Evolutionary conservation across 1,140 invertebrate species (phyloP).

Genomic region (Apolygus lucorum): DNA sequence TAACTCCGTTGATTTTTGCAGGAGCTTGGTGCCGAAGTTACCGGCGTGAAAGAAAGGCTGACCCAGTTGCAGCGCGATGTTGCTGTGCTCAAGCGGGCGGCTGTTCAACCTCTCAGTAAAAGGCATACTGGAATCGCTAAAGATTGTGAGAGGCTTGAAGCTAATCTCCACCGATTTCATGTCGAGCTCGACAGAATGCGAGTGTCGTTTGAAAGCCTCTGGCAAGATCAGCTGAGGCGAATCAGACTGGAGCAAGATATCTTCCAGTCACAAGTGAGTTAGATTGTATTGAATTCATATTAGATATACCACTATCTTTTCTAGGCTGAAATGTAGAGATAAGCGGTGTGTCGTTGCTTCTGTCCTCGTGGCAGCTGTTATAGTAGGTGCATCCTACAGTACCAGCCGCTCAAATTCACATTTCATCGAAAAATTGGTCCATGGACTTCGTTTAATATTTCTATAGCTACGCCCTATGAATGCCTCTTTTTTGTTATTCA

Average conservation of each 20-base stretch:
- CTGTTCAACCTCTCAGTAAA: conserved; percentile 47
- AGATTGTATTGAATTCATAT: too few species aligned
- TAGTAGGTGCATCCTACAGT: too few species aligned
- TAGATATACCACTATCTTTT: too few species aligned
- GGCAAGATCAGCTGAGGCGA: conserved; percentile 60
- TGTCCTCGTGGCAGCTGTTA: too few species aligned
- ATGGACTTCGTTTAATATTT: too few species aligned
- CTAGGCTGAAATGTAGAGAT: too few species aligned
- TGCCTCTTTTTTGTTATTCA: too few species aligned
- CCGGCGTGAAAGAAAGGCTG: conserved; percentile 53
- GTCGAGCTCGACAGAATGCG: conserved; percentile 53
- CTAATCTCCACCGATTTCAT: conserved; percentile 53
- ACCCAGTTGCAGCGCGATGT: conserved; percentile 54
- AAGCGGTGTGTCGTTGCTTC: too few species aligned
- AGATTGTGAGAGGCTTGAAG: conserved; percentile 53
- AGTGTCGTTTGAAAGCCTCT: conserved; percentile 51
- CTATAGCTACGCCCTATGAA: too few species aligned
- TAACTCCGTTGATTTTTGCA: too few species aligned
- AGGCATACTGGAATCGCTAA: conserved; percentile 49
- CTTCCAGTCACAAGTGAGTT: conserved; percentile 49
- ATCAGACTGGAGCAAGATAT: conserved; percentile 60
- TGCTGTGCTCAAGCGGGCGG: conserved; percentile 45
- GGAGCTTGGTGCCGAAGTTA: conserved; percentile 53
- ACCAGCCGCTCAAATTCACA: too few species aligned
- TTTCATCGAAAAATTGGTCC: too few species aligned